Conservation (phyloP, 2,888 invertebrate genomes). For the Entomobrya multifasciata region DNA sequence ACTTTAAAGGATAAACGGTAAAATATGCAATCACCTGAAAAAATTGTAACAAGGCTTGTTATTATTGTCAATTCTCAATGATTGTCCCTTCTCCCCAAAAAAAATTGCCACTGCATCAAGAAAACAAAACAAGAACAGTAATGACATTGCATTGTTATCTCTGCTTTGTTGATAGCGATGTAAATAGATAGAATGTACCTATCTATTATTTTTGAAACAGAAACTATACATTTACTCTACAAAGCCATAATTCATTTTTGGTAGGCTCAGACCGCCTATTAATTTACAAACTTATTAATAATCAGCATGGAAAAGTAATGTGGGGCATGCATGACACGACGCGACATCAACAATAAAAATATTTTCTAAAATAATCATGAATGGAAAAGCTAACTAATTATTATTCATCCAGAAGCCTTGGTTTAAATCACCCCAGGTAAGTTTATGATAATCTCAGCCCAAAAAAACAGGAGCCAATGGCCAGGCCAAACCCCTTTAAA, state of each 20-base stretch:
- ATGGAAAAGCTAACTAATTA: background rate
- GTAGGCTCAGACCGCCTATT: background rate
- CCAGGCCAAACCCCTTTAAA: background rate
- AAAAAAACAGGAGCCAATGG: background rate
- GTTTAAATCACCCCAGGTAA: background rate
- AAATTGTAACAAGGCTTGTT: conserved; percentile 27
- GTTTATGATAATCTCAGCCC: background rate
- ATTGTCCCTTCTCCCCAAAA: background rate
- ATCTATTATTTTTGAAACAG: background rate
- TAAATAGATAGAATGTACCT: too few species aligned
- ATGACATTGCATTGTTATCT: conserved; percentile 48
- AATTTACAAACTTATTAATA: background rate
- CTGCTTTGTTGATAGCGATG: background rate
- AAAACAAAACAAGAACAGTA: conserved; percentile 7
- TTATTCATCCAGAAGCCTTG: conserved; percentile 48
- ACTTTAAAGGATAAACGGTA: background rate
- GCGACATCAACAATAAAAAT: background rate
- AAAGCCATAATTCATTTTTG: background rate
- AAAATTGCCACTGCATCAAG: background rate
- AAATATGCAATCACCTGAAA: conserved; percentile 12
- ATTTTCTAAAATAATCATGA: background rate
- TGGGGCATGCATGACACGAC: background rate
- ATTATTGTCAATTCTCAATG: background rate
- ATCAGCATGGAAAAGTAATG: background rate
- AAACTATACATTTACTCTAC: background rate